Conservation (phyloP, 2,888 invertebrate species). For the Pristionchus fissidentatus region DNA sequence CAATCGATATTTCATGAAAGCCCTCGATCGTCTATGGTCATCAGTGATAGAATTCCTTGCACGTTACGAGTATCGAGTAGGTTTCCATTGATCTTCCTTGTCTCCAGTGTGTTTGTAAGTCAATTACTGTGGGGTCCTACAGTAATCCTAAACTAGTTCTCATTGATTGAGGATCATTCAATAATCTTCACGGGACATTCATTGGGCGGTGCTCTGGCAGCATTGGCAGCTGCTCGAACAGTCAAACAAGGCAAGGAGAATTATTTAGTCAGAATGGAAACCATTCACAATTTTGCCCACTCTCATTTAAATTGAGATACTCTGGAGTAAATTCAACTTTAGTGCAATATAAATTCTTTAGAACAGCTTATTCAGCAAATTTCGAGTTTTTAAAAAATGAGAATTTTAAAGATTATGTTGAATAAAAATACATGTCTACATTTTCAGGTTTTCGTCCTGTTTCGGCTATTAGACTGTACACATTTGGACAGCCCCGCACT, state of each 20-base stretch:
- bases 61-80: constrained; percentile 61
- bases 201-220: constrained; percentile 72
- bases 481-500: constrained; percentile 72
- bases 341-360: too few relatives aligned
- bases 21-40: constrained; percentile 70
- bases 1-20: constrained; percentile 69
- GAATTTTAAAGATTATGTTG: too few relatives aligned
- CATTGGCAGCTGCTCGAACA: constrained; percentile 68
- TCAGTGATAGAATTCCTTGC: constrained; percentile 61
- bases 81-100: constrained; percentile 21
- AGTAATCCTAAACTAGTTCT: background rate
- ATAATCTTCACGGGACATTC: constrained; percentile 73
- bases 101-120: background rate
- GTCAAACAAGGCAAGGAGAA: constrained; percentile 59
- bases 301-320: too few relatives aligned
- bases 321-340: too few relatives aligned
- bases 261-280: background rate
- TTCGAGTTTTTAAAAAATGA: too few relatives aligned
- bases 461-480: constrained; percentile 64
- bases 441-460: constrained; percentile 54
- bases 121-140: background rate
- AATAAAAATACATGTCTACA: too few relatives aligned
- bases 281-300: too few relatives aligned
- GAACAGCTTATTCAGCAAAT: too few relatives aligned
- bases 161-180: constrained; percentile 61